phyloP scores from a whole-genome alignment of 2,113 vertebrate genomes.

The Neoarius graeffei region DNA sequence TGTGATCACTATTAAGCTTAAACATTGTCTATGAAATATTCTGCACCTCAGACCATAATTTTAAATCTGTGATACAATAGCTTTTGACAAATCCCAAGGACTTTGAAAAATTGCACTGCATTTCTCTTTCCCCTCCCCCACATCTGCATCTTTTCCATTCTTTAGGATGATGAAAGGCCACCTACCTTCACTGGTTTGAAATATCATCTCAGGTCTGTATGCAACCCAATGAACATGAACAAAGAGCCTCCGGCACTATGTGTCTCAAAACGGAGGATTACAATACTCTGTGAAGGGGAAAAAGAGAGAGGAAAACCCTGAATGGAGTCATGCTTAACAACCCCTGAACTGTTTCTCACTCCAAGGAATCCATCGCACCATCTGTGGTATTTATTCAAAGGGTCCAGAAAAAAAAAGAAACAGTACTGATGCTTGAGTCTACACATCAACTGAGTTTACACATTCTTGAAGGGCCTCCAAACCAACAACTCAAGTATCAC shows the following conservation, averaged over 20 bases:
- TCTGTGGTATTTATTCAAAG: conserved; percentile 3
- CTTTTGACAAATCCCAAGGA: background rate
- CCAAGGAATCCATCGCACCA: background rate
- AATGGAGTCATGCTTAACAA: conserved; percentile 4
- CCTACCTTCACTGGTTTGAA: conserved; percentile 33
- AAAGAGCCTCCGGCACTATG: conserved; percentile 21
- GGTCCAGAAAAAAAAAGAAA: background rate
- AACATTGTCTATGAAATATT: background rate
- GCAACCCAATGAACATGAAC: conserved; percentile 37
- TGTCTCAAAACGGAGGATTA: conserved; percentile 9
- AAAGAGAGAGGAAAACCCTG: background rate
- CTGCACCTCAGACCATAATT: background rate
- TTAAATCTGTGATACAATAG: background rate
- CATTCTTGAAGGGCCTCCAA: background rate
- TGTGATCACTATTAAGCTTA: background rate
- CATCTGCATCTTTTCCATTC: background rate
- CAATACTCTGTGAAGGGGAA: background rate
- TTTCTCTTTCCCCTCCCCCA: background rate
- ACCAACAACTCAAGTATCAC: background rate
- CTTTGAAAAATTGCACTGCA: background rate
- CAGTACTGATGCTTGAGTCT: background rate
- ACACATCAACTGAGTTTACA: background rate
- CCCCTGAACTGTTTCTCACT: background rate
- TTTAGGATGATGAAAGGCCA: conserved; percentile 12
- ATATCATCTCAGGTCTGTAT: conserved; percentile 43